Conservation (phyloP, 1,140 invertebrate species). For the Drosophila insularis region DNA sequence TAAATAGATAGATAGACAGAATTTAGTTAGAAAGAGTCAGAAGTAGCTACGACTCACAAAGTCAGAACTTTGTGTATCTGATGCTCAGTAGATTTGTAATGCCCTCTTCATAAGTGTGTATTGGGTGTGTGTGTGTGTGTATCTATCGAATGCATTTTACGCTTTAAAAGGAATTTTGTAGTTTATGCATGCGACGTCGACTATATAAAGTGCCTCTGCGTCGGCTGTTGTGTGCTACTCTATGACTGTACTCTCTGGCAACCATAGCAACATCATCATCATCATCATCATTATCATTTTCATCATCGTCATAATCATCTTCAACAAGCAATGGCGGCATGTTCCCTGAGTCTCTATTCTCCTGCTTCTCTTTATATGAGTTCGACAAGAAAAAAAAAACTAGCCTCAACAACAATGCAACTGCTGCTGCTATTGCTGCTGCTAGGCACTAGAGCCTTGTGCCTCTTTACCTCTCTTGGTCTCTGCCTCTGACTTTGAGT, state of each 20-base stretch:
- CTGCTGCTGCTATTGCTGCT: slow-evolving; percentile 24
- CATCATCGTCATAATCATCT: slow-evolving; percentile 38
- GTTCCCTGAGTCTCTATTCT: slow-evolving; percentile 1
- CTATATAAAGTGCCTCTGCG: slow-evolving; percentile 55
- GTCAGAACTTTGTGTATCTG: slow-evolving; percentile 28
- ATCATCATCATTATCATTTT: slow-evolving; percentile 47
- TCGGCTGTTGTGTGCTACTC: slow-evolving; percentile 10
- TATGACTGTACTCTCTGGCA: slow-evolving; percentile 68
- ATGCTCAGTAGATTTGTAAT: slow-evolving; percentile 23
- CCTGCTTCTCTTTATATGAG: slow-evolving; percentile 13
- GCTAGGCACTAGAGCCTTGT: not conserved
- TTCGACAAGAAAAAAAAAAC: slow-evolving; percentile 26
- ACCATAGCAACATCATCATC: slow-evolving; percentile 74
- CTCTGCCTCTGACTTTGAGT: slow-evolving; percentile 36
- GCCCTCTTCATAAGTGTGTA: not conserved
- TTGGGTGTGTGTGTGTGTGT: slow-evolving; percentile 53
- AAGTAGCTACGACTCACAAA: slow-evolving; percentile 11
- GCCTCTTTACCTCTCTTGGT: not conserved
- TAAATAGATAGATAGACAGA: slow-evolving; percentile 23
- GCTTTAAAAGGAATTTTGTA: slow-evolving; percentile 78
- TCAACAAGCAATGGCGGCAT: slow-evolving; percentile 45
- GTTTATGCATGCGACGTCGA: slow-evolving; percentile 72
- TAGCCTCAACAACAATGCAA: slow-evolving; percentile 51
- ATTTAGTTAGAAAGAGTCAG: slow-evolving; percentile 14
- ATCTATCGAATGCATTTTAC: slow-evolving; percentile 78